phyloP scores from a whole-genome alignment of 2,888 invertebrate species.

The Ephialtes manifestator region DNA sequence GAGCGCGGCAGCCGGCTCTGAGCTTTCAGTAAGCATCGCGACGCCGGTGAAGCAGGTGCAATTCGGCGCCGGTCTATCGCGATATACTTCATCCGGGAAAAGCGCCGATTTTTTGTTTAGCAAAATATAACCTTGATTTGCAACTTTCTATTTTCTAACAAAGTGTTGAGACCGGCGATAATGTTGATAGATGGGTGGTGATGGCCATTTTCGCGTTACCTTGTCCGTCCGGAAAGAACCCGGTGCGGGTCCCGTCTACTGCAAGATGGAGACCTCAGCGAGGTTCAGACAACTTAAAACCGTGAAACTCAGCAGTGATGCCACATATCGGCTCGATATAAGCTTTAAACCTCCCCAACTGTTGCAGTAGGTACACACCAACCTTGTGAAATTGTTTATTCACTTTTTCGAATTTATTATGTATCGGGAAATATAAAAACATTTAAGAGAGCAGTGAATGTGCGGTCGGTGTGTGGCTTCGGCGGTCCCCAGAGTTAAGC shows the following conservation, averaged over 20 bases:
- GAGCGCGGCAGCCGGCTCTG: conserved; percentile 16
- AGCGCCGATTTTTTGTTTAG: neutral
- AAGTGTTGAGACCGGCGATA: conserved; percentile 54
- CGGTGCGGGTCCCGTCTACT: conserved; percentile 86
- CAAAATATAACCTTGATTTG: neutral
- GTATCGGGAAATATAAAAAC: neutral
- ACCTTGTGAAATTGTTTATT: conserved; percentile 5
- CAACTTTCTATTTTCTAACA: conserved; percentile 10
- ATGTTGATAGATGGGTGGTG: conserved; percentile 80
- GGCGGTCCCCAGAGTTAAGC: no score
- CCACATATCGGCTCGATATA: conserved; percentile 87
- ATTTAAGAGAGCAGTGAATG: no score
- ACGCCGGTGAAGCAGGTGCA: conserved; percentile 78
- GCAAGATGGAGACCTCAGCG: conserved; percentile 88
- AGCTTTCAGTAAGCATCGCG: conserved; percentile 81
- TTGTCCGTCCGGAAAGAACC: conserved; percentile 87
- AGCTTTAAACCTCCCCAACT: conserved; percentile 87
- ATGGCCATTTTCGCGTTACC: conserved; percentile 86
- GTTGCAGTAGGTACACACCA: conserved; percentile 86
- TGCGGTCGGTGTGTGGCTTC: no score
- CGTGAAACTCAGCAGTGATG: conserved; percentile 87
- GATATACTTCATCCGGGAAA: neutral
- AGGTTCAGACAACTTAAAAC: conserved; percentile 88
- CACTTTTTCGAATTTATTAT: conserved; percentile 10
- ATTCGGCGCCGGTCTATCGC: neutral